Evolutionary conservation across 37 sponge, comb jelly and placozoan genomes (phyloP).

Genomic region (Geodia barretti): DNA sequence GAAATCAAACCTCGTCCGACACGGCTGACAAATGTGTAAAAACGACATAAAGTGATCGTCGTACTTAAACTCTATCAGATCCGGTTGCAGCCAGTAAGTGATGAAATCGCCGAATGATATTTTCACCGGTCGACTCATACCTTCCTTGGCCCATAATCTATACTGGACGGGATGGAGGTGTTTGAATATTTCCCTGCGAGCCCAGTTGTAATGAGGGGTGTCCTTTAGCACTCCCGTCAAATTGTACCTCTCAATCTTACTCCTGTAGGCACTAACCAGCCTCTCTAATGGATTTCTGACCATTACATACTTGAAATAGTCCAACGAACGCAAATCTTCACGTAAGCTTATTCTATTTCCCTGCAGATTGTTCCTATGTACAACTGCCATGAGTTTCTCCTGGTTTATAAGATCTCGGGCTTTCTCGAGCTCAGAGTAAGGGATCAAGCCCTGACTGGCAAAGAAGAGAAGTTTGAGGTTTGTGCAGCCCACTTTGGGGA

Average conservation of each 20-base stretch:
- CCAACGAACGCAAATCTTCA: neutral
- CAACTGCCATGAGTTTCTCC: neutral
- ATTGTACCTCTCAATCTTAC: constrained; percentile 6
- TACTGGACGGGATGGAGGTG: constrained; percentile 21
- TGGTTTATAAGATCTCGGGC: constrained; percentile 12
- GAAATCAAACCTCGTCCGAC: constrained; percentile 29
- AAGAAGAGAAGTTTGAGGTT: constrained; percentile 22
- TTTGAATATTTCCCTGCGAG: neutral
- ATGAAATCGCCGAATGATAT: constrained; percentile 41
- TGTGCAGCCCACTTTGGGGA: constrained; percentile 20
- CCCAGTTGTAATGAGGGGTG: constrained; percentile 37
- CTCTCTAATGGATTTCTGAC: constrained; percentile 35
- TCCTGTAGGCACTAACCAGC: constrained; percentile 30
- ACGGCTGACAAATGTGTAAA: constrained; percentile 26
- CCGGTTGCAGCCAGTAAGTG: constrained; percentile 1
- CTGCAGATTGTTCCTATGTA: neutral
- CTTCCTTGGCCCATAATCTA: neutral
- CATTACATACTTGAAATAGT: constrained; percentile 45
- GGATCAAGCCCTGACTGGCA: constrained; percentile 10
- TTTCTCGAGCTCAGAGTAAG: neutral
- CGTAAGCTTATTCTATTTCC: neutral
- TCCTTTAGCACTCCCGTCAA: constrained; percentile 7
- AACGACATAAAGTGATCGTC: constrained; percentile 37
- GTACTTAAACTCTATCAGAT: neutral
- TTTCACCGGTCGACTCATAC: neutral